Percentiles rank a stretch among this genome's conserved stretches.
phyloP scores from a whole-genome alignment of 2,113 vertebrate genomes.

The Silurus glanis region DNA sequence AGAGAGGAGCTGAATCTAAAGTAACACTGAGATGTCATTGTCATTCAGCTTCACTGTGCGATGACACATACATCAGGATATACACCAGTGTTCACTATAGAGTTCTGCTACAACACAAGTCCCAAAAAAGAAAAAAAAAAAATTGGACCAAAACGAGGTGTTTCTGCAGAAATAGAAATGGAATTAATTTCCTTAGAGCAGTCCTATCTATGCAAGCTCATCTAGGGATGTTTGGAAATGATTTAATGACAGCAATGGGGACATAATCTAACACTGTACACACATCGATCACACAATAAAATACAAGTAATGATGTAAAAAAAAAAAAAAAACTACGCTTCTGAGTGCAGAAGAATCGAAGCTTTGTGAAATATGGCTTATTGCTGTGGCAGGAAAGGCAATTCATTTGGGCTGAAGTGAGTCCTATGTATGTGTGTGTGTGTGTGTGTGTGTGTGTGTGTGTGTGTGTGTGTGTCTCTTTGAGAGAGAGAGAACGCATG shows the following conservation, averaged over 20 bases:
- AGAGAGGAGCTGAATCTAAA: slow-evolving; percentile 26
- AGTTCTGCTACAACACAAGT: not conserved
- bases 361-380: slow-evolving; percentile 1
- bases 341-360: slow-evolving; percentile 1
- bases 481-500: not conserved
- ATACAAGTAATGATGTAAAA: not conserved
- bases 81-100: not conserved
- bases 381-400: slow-evolving; percentile 3
- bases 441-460: slow-evolving; percentile 10
- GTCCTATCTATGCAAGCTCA: not conserved
- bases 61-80: not conserved
- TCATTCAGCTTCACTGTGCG: slow-evolving; percentile 24
- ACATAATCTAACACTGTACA: not conserved
- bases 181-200: not conserved
- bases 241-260: not conserved
- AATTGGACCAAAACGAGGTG: not conserved
- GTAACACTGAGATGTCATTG: not conserved
- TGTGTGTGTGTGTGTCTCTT: not conserved
- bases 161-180: not conserved
- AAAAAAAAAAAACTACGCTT: not conserved
- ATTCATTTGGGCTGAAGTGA: not conserved
- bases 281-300: not conserved
- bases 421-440: not conserved
- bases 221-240: not conserved
- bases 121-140: not conserved